Base-by-base conservation (phyloP, 2,797 vertebrate genomes). In the Salarias fasciatus region DNA sequence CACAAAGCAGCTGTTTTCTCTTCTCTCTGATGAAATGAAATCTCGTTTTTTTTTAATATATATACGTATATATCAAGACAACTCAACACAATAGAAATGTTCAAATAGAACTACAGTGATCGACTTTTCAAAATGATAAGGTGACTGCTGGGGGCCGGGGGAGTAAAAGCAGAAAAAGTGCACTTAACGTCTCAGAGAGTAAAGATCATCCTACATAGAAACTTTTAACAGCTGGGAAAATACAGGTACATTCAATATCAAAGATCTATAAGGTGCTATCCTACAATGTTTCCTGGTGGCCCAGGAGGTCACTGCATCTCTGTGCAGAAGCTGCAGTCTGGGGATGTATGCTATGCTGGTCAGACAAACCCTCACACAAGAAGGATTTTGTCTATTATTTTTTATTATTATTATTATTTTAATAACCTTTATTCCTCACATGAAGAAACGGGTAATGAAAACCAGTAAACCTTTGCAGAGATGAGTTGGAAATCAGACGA, bases 221-320 rank as follows among this genome's bases (percentile, higher is more conserved):
- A 92, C 76, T 84, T 80, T 90, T 77, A 80, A 88, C 81, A 84
- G 84, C 82, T 89, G 90, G 88, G 87, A 90, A 91, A 92, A 87
- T 88, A 89, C 82, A 91, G 79, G 76, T 92, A 94, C 93, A 94
- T 94, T 94, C 93, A 94, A 87, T 93, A 93, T 91, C 84, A 92
- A 92, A 92, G 90, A 83, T 88, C 78, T 83, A 75, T 92, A 93
- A 93, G 90, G 92, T 93, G 92, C 92, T 91, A 91, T 86, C 78
- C 85, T 92, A 86, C 86, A 83, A 87, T 75, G 77, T 64, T 54
- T 86, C 66, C 77, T 84, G 80, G 71, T 80, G 62, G 79, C 76
- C 71, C 75, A 83, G 61, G 68, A 80, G 72, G 74, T 85, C 68
- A 68, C 61, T 64, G 79, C 67, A 77, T 70, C 63, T 75, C 74